Conservation (phyloP, 1,140 invertebrate species). For the Drosophila dunni region DNA sequence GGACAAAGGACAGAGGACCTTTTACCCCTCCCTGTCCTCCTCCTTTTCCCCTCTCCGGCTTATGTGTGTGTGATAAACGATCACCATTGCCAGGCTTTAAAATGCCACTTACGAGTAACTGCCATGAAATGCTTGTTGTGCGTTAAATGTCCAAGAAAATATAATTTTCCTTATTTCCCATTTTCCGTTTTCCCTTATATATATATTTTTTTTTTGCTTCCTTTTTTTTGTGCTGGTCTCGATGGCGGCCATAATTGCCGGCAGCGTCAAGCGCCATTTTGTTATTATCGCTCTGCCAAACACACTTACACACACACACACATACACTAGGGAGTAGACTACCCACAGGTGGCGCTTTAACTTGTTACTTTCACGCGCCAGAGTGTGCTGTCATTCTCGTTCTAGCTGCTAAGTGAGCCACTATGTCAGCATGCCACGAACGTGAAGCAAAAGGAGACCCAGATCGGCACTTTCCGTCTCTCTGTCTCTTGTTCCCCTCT, state of each 20-base stretch:
- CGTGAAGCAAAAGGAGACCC: not conserved
- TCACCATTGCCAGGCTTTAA: constrained; percentile 63
- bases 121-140: constrained; percentile 63
- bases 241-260: constrained; percentile 55
- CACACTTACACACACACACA: not conserved
- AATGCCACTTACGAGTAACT: constrained; percentile 75
- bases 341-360: constrained; percentile 74
- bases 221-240: constrained; percentile 6
- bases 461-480: not conserved
- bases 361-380: constrained; percentile 63
- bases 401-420: constrained; percentile 67
- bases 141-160: constrained; percentile 67
- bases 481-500: not conserved
- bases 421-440: constrained; percentile 62
- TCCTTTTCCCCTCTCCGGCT: constrained; percentile 23
- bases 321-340: not conserved
- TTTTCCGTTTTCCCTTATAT: not conserved
- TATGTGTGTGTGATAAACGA: constrained; percentile 59
- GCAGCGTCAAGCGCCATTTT: constrained; percentile 41
- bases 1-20: constrained; percentile 9
- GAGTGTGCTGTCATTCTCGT: constrained; percentile 46
- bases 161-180: constrained; percentile 25
- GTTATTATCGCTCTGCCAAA: constrained; percentile 48
- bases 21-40: not conserved
- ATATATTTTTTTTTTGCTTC: not conserved